phyloP scores from a whole-genome alignment of 2,888 invertebrate species.

The Drosophila birchii region DNA sequence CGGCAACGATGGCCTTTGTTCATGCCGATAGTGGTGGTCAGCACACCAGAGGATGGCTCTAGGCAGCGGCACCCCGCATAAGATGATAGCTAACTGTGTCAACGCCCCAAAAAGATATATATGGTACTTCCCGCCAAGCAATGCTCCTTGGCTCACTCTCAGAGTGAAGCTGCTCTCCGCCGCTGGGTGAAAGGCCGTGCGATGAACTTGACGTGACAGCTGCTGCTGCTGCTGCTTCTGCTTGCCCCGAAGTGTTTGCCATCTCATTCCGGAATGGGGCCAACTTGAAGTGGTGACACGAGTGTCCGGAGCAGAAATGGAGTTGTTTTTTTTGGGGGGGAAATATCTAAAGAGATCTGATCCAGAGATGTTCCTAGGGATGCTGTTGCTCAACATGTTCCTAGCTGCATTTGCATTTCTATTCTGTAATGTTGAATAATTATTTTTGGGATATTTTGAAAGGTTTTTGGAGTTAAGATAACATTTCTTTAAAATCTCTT shows the following conservation, averaged over 20 bases:
- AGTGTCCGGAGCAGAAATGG: conserved; percentile 5
- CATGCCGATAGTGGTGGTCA: conserved; percentile 65
- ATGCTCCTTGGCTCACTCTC: conserved; percentile 13
- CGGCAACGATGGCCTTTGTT: conserved; percentile 59
- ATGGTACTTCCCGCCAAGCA: conserved; percentile 15
- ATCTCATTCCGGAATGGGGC: conserved; percentile 31
- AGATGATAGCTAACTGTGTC: conserved; percentile 43
- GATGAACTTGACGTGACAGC: conserved; percentile 60
- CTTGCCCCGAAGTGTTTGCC: conserved; percentile 21
- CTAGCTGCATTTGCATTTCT: background rate
- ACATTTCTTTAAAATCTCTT: no score
- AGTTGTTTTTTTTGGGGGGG: background rate
- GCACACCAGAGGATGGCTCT: conserved; percentile 3
- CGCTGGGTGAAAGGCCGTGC: conserved; percentile 69
- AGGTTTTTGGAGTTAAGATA: no score
- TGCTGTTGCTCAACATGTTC: background rate
- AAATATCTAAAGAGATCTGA: background rate
- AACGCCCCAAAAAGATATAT: conserved; percentile 29
- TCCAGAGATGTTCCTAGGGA: background rate
- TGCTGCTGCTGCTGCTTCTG: conserved; percentile 21
- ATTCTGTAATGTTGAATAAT: no score
- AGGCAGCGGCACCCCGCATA: conserved; percentile 13
- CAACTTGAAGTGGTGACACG: conserved; percentile 29
- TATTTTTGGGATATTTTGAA: no score
- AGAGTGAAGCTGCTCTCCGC: background rate